Percentiles rank a stretch among this genome's conserved stretches.
phyloP scores from a whole-genome alignment of 2,797 vertebrate species.

The Phataginus tricuspis region DNA sequence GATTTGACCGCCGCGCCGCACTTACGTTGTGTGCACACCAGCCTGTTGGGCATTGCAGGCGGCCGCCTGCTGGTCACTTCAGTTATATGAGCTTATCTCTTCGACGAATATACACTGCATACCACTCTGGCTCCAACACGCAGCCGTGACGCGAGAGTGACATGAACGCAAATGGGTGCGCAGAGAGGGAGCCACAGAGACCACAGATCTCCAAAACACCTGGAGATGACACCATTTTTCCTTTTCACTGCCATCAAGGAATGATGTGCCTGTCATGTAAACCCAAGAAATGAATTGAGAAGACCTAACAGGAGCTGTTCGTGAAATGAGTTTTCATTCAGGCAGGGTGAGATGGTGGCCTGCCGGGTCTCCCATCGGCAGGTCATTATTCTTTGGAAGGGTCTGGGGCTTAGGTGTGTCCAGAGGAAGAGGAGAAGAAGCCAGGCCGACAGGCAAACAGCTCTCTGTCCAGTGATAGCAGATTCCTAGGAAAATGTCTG shows the following conservation, averaged over 20 bases:
- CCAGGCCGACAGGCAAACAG: neutral
- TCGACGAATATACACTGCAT: accelerated
- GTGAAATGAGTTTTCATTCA: neutral
- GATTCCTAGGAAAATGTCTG: constrained; percentile 37
- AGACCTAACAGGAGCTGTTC: neutral
- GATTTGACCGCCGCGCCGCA: accelerated
- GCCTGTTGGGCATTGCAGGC: accelerated
- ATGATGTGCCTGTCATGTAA: neutral
- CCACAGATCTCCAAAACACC: neutral
- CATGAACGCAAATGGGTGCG: neutral
- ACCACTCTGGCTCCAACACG: neutral
- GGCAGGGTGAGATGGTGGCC: accelerated
- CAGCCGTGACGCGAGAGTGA: accelerated
- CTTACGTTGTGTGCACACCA: accelerated
- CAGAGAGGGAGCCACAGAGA: neutral
- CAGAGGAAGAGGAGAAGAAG: neutral
- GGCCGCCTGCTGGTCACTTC: neutral
- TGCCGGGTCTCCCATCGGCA: no score
- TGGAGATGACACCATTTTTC: neutral
- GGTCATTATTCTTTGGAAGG: neutral
- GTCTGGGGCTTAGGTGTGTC: neutral
- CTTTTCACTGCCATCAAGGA: neutral
- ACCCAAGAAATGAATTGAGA: neutral
- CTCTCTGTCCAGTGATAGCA: neutral
- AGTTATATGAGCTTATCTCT: accelerated